Evolutionary conservation across 2,888 invertebrate genomes (phyloP).

Genomic region (Amiota mariae): DNA sequence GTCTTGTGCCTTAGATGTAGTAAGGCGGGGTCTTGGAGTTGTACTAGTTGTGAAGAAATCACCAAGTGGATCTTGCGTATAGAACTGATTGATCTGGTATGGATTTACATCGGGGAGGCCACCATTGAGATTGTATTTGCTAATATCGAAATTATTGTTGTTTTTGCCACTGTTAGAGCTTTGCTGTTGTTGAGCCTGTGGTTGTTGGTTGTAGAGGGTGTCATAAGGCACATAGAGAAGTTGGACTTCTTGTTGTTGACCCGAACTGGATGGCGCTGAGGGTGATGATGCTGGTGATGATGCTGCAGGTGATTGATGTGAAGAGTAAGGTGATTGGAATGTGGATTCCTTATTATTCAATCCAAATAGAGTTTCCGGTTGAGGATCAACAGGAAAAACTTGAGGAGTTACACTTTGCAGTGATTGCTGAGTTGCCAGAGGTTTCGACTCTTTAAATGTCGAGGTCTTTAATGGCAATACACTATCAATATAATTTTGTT

Average conservation of each 20-base stretch:
- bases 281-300: constrained; percentile 39
- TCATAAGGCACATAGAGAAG: constrained; percentile 88
- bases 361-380: constrained; percentile 56
- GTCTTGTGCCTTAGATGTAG: constrained; percentile 64
- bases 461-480: constrained; percentile 58
- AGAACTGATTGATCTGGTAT: constrained; percentile 74
- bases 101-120: constrained; percentile 72
- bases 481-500: constrained; percentile 68
- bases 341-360: constrained; percentile 54
- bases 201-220: constrained; percentile 77
- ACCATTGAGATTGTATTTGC: constrained; percentile 65
- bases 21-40: constrained; percentile 66
- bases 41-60: constrained; percentile 59
- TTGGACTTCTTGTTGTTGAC: constrained; percentile 80
- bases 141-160: constrained; percentile 58
- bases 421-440: constrained; percentile 60
- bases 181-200: constrained; percentile 35
- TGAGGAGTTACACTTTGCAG: constrained; percentile 64
- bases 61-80: constrained; percentile 67
- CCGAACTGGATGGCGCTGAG: constrained; percentile 42
- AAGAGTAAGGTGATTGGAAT: constrained; percentile 46
- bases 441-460: constrained; percentile 57
- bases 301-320: constrained; percentile 32
- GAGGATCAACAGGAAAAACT: constrained; percentile 60
- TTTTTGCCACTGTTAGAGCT: constrained; percentile 33